phyloP scores from a whole-genome alignment of 2,797 vertebrate species.

The Acipenser oxyrinchus region DNA sequence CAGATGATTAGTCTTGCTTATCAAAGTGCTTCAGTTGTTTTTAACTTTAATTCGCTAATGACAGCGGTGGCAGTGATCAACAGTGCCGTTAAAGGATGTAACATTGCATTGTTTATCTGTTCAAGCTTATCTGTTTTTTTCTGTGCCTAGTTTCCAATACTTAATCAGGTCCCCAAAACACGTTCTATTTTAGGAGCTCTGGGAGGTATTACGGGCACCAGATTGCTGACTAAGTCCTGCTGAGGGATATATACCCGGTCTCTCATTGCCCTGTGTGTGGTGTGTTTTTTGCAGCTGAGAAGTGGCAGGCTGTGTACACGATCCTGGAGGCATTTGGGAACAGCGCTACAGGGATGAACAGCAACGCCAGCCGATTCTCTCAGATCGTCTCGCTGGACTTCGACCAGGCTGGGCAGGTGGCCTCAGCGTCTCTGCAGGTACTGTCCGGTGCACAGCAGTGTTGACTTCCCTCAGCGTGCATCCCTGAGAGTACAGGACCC shows the following conservation, averaged over 20 bases:
- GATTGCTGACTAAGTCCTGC: neutral
- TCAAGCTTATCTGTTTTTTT: conserved; percentile 2
- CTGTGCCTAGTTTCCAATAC: neutral
- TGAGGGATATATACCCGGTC: neutral
- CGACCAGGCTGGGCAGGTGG: conserved; percentile 92
- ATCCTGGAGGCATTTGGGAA: conserved; percentile 93
- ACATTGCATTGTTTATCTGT: conserved; percentile 10
- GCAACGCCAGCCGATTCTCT: conserved; percentile 87
- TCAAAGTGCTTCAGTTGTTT: conserved; percentile 26
- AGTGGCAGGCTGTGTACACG: conserved; percentile 93
- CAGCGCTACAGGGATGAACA: conserved; percentile 78
- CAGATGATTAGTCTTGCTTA: conserved; percentile 36
- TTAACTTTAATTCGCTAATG: conserved; percentile 31
- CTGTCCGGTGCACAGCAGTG: neutral
- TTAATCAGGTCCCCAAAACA: neutral
- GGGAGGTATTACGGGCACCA: neutral
- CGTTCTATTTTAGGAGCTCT: neutral
- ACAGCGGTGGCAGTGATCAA: conserved; percentile 25
- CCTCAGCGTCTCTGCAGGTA: conserved; percentile 92
- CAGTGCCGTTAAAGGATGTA: conserved; percentile 22
- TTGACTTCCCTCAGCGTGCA: too few relatives aligned
- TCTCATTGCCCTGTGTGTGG: neutral
- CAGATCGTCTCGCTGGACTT: conserved; percentile 94
- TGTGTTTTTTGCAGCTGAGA: conserved; percentile 66
- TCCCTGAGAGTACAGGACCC: too few relatives aligned